Percentiles rank a stretch among this genome's conserved stretches.
phyloP scores from a whole-genome alignment of 2,797 vertebrate species.

The Scarus forsteni region DNA sequence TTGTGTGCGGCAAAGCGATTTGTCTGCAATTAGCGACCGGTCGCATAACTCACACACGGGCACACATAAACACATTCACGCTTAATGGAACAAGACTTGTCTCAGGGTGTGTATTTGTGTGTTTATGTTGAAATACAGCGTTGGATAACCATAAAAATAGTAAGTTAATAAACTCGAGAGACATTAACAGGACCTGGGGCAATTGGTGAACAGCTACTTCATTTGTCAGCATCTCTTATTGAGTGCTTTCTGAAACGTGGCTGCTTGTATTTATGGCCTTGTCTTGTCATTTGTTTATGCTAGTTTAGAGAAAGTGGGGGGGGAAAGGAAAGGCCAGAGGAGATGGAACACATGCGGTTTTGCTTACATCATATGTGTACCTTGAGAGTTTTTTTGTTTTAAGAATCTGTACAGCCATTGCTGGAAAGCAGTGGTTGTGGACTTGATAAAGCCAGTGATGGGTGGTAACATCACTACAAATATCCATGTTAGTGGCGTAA shows the following conservation, averaged over 20 bases:
- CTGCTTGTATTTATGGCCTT: slow-evolving; percentile 71
- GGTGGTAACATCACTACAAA: too few relatives aligned
- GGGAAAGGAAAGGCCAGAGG: slow-evolving; percentile 28
- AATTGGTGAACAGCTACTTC: slow-evolving; percentile 75
- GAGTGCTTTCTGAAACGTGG: slow-evolving; percentile 70
- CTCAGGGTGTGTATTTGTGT: slow-evolving; percentile 47
- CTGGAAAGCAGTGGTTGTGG: too few relatives aligned
- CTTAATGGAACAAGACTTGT: slow-evolving; percentile 71
- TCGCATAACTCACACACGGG: slow-evolving; percentile 78
- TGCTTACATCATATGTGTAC: slow-evolving; percentile 7
- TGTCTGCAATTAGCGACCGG: slow-evolving; percentile 86
- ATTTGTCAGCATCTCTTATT: slow-evolving; percentile 77
- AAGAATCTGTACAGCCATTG: too few relatives aligned
- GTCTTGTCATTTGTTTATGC: slow-evolving; percentile 65
- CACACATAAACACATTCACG: slow-evolving; percentile 69
- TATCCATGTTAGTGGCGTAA: too few relatives aligned
- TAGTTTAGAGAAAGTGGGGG: slow-evolving; percentile 32
- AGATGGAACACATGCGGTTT: slow-evolving; percentile 7
- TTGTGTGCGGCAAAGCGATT: slow-evolving; percentile 88
- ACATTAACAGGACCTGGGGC: slow-evolving; percentile 75
- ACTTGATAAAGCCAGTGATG: too few relatives aligned
- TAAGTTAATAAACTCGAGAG: slow-evolving; percentile 80
- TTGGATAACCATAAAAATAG: slow-evolving; percentile 78
- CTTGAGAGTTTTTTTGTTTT: too few relatives aligned
- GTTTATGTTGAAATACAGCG: slow-evolving; percentile 59